Evolutionary conservation across 2,797 vertebrate species (phyloP), one percentile per base, ranked within the genome.

Genomic region (Petrocephalus sullivani): DNA sequence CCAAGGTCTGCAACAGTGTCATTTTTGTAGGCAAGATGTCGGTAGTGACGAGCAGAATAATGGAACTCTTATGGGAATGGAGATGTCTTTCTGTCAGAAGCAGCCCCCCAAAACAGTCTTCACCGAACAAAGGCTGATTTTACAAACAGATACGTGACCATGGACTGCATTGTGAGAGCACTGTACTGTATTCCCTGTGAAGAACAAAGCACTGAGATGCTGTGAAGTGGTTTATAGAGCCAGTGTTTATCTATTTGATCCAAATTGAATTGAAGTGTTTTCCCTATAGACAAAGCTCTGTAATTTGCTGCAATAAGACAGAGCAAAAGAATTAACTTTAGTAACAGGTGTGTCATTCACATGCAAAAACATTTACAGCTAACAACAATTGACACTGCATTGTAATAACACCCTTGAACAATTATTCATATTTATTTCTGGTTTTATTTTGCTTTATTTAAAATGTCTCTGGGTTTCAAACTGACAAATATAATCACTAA

Each of bases 231-330:
- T 67, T 37, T 78, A n/a, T 46, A 8, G 19, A 78, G 16, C 19
- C 37, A 78, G 1, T 78, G 71, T 41, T 78, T 78, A 78, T 46
- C 64, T 33, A 0, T 78, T 41, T 78, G 71, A 78, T 78, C 12
- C 37, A 78, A 75, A 75, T 75, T 75, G 67, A 64, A 67, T 67
- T 67, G 64, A 67, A 19, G 71, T 46, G 71, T 46, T 78, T 78
- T 41, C 71, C 37, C 28, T 67, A 14, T 28, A 6, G 64, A 46
- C 71, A 78, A 78, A 75, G 67, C 16, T 46, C 14, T 78, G 71
- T 46, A 78, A n/a, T 46, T 78, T n/a, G 19, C 37, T n/a, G 37
- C 28, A 46, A 78, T 78, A 78, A 19, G 33, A 75, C 14, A 41
- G 12, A 78, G 37, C 71, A 16, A 46, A 78, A 78, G 1, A 67